These are phyloP conservation scores for Callaeas wilsoni DNA, from an alignment of 2,113 vertebrate genomes.

Conservation along the genomic window DNA sequence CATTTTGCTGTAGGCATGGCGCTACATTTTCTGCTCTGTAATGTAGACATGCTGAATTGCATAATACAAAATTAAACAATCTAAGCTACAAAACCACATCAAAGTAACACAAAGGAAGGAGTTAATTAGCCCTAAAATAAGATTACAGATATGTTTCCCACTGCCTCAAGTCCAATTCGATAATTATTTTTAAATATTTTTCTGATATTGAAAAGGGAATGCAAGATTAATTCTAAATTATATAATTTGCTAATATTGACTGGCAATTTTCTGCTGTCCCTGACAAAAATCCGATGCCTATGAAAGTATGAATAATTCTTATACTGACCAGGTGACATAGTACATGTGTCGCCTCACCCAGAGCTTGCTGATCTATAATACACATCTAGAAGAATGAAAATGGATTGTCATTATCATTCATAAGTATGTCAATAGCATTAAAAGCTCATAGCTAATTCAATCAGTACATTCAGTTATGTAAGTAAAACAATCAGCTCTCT, in stretches of 20 bases:
- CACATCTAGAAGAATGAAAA: background rate
- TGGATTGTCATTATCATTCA: background rate
- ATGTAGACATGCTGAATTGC: background rate
- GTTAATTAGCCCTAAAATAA: conserved; percentile 1
- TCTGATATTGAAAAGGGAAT: background rate
- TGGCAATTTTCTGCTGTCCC: background rate
- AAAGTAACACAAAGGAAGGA: background rate
- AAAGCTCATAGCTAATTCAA: background rate
- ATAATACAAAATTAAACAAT: conserved; percentile 27
- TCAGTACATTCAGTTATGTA: background rate
- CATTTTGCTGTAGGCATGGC: background rate
- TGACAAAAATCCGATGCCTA: background rate
- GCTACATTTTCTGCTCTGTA: background rate
- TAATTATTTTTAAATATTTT: background rate
- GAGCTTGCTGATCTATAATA: background rate
- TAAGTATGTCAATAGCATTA: background rate
- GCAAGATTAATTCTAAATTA: background rate
- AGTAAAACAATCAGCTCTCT: background rate
- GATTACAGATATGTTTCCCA: background rate
- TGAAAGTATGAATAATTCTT: background rate
- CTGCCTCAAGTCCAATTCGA: background rate
- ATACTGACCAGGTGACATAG: background rate
- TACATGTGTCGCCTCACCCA: background rate
- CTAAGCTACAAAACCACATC: conserved; percentile 11
- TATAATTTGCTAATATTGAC: background rate